A percentile compares a stretch with the other conserved stretches of the same genome.
phyloP scores from a whole-genome alignment of 2,888 invertebrate species.

The Rhogogaster chlorosoma region DNA sequence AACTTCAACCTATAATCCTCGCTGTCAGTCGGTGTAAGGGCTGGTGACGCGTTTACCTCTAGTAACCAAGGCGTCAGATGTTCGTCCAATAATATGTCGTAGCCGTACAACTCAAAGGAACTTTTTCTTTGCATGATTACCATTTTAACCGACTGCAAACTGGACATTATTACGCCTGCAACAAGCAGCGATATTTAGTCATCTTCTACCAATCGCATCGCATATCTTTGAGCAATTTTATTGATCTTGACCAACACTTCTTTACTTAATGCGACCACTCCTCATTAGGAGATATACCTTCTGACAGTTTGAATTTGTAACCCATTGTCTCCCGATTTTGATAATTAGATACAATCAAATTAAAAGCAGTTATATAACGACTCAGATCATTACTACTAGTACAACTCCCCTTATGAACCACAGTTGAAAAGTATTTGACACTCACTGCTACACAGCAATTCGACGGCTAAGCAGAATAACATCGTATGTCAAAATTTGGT shows the following conservation, averaged over 20 bases:
- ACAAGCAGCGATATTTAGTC: slow-evolving; percentile 9
- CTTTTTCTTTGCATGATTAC: slow-evolving; percentile 80
- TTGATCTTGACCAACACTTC: not conserved
- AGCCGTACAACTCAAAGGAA: slow-evolving; percentile 84
- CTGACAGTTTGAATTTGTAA: not conserved
- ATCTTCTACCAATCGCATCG: not conserved
- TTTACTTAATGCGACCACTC: not conserved
- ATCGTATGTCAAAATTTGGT: no score
- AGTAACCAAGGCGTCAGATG: slow-evolving; percentile 81
- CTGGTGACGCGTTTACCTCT: slow-evolving; percentile 83
- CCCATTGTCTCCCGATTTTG: not conserved
- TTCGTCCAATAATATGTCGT: slow-evolving; percentile 82
- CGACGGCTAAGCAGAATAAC: no score
- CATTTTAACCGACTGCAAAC: slow-evolving; percentile 80
- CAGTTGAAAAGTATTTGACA: not conserved
- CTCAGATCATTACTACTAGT: not conserved
- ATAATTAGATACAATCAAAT: not conserved
- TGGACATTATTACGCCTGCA: slow-evolving; percentile 79
- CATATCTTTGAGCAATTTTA: slow-evolving; percentile 26
- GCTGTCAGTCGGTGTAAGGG: slow-evolving; percentile 80
- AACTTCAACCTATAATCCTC: slow-evolving; percentile 82
- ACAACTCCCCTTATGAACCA: not conserved
- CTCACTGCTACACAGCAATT: not conserved
- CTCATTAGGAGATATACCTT: not conserved
- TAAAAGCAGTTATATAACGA: not conserved